Evolutionary conservation across 2,797 vertebrate genomes (phyloP).

Genomic region (Poeciliopsis infans): DNA sequence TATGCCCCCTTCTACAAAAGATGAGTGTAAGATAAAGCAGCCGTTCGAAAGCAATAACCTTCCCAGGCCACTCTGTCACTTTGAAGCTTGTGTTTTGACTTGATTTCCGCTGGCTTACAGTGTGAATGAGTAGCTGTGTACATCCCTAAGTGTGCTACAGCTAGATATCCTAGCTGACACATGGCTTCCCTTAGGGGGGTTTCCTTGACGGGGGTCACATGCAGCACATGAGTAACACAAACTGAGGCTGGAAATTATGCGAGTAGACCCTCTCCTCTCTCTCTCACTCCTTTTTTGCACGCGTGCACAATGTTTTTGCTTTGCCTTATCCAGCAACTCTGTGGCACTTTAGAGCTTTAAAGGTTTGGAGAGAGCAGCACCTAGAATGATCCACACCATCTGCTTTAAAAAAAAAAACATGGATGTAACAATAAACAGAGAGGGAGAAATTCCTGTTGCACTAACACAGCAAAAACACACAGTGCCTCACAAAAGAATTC

Average conservation of each 20-base stretch:
- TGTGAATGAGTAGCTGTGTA: conserved; percentile 56
- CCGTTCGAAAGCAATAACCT: background rate
- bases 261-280: conserved; percentile 39
- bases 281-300: conserved; percentile 38
- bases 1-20: background rate
- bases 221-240: conserved; percentile 70
- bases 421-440: conserved; percentile 38
- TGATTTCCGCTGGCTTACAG: conserved; percentile 43
- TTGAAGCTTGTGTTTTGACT: background rate
- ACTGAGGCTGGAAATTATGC: conserved; percentile 59
- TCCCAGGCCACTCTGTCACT: background rate
- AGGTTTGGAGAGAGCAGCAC: conserved; percentile 35
- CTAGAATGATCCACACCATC: conserved; percentile 51
- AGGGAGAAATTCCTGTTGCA: background rate
- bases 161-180: conserved; percentile 64
- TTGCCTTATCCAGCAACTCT: conserved; percentile 33
- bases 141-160: conserved; percentile 15
- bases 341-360: conserved; percentile 18
- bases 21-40: background rate
- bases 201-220: conserved; percentile 74
- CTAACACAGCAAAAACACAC: background rate
- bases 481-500: background rate
- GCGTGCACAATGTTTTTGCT: conserved; percentile 51
- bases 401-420: conserved; percentile 27
- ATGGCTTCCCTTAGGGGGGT: conserved; percentile 50